Evolutionary conservation across 2,888 invertebrate genomes (phyloP).

Genomic region (Tinea pellionella): DNA sequence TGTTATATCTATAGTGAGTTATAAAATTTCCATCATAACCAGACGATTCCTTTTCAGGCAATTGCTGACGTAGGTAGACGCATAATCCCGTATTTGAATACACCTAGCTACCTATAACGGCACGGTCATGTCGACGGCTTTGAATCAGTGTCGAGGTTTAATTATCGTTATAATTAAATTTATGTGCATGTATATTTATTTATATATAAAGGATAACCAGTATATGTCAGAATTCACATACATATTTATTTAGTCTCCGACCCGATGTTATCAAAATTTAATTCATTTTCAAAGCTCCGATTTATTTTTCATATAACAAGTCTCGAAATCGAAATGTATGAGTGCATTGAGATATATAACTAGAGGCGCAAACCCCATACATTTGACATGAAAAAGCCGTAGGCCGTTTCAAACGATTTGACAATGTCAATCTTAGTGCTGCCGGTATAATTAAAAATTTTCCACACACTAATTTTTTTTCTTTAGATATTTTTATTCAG

Average conservation of each 20-base stretch:
- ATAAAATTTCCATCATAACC: neutral
- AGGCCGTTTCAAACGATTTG: too few relatives aligned
- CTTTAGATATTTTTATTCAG: too few relatives aligned
- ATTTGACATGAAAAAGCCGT: too few relatives aligned
- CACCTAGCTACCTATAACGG: neutral
- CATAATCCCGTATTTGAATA: neutral
- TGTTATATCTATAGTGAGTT: too few relatives aligned
- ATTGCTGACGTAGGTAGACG: neutral
- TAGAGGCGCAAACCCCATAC: too few relatives aligned
- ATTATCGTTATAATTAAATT: neutral
- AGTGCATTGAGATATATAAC: too few relatives aligned
- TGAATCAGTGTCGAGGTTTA: neutral
- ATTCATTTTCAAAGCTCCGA: neutral
- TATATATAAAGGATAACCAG: neutral
- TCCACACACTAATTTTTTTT: too few relatives aligned
- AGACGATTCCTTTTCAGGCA: neutral
- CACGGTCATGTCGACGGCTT: neutral
- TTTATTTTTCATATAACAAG: neutral
- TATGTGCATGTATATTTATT: neutral
- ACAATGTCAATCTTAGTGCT: too few relatives aligned
- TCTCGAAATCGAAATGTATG: neutral
- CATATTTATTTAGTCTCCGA: neutral
- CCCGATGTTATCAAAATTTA: too few relatives aligned
- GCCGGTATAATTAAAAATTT: too few relatives aligned
- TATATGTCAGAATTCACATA: neutral